Conservation (phyloP, 2,113 vertebrate genomes). For the Danionella cerebrum region DNA sequence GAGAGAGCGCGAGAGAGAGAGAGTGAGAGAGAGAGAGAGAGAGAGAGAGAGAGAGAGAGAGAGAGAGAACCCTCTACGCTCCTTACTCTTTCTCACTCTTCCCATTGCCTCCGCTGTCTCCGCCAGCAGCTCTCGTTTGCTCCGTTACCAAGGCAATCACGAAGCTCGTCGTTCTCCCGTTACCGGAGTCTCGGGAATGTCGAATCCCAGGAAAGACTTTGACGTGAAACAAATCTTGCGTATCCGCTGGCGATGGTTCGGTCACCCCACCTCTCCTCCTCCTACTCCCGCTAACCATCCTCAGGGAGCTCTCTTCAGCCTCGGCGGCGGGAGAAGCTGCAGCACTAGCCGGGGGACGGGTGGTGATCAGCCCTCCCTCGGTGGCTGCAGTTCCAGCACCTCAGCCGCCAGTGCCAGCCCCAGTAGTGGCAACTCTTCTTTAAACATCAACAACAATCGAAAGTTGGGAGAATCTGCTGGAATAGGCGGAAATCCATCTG, state of each 20-base stretch:
- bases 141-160: slow-evolving; percentile 82
- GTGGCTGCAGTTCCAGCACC: slow-evolving; percentile 47
- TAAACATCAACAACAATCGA: slow-evolving; percentile 61
- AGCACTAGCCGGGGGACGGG: slow-evolving; percentile 46
- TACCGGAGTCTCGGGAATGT: slow-evolving; percentile 78
- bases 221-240: slow-evolving; percentile 97
- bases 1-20: neutral
- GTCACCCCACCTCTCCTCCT: slow-evolving; percentile 78
- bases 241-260: slow-evolving; percentile 96
- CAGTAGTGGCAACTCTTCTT: slow-evolving; percentile 59
- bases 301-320: slow-evolving; percentile 72
- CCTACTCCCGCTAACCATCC: slow-evolving; percentile 67
- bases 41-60: neutral
- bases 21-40: neutral
- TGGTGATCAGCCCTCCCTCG: slow-evolving; percentile 61
- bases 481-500: slow-evolving; percentile 67
- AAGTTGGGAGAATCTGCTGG: slow-evolving; percentile 63
- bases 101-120: slow-evolving; percentile 6
- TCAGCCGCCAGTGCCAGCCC: slow-evolving; percentile 41
- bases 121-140: slow-evolving; percentile 52
- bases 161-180: slow-evolving; percentile 57
- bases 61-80: neutral
- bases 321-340: slow-evolving; percentile 16
- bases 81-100: neutral
- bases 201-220: slow-evolving; percentile 94